Conservation (phyloP, 2,797 vertebrate species). For the Tamandua tetradactyla region DNA sequence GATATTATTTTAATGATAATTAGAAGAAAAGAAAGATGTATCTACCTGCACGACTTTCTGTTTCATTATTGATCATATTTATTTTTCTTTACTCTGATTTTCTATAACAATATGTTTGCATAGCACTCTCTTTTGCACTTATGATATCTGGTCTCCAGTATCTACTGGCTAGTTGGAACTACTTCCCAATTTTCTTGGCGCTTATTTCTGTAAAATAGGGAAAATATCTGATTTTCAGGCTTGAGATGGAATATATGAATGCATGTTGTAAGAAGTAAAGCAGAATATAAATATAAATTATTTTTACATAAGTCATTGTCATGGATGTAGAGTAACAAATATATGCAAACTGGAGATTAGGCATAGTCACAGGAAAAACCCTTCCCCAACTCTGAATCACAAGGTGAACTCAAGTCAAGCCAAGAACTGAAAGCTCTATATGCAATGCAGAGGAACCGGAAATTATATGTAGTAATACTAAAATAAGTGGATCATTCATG, state of each 20-base stretch:
- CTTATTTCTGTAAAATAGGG: background rate
- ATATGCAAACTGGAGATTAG: background rate
- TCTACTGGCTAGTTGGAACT: background rate
- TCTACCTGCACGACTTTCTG: background rate
- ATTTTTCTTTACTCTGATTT: background rate
- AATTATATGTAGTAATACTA: background rate
- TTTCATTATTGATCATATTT: background rate
- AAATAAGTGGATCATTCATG: background rate
- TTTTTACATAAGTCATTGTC: background rate
- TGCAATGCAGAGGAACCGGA: background rate
- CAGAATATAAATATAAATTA: background rate
- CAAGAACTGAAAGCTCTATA: background rate
- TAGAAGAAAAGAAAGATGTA: background rate
- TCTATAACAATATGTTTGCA: background rate
- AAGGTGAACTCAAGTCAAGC: background rate
- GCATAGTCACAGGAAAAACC: background rate
- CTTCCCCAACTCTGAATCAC: background rate
- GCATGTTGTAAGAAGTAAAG: background rate
- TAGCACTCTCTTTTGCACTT: background rate
- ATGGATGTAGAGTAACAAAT: background rate
- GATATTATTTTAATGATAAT: background rate
- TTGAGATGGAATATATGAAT: background rate
- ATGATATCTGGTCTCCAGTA: background rate
- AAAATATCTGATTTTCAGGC: background rate
- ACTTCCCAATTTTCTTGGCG: background rate